Percentiles rank a stretch among this genome's conserved stretches.
Conservation (phyloP, 1,140 invertebrate genomes). For the Hestina assimilis region DNA sequence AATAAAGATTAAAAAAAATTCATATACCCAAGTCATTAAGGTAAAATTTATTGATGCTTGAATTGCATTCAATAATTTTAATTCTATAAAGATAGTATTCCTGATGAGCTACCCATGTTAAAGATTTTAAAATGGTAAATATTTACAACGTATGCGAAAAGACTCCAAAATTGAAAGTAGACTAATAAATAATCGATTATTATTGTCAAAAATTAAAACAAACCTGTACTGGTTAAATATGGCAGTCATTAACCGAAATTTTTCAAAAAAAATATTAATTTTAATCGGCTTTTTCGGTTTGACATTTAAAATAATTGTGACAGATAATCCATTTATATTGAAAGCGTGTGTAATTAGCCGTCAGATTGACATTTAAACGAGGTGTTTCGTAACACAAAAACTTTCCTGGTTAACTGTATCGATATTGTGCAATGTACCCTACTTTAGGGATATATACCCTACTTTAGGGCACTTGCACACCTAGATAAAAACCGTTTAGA, state of each 20-base stretch:
- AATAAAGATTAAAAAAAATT: no score
- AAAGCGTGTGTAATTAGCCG: slow-evolving; percentile 23
- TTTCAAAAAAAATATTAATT: neutral
- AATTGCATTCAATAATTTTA: no score
- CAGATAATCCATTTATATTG: slow-evolving; percentile 25
- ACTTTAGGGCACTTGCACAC: neutral
- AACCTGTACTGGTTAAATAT: neutral
- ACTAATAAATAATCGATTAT: neutral
- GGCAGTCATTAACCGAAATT: neutral
- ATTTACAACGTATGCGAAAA: neutral
- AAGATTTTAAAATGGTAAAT: no score
- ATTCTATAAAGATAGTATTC: no score
- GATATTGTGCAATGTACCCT: slow-evolving; percentile 19
- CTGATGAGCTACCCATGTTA: no score
- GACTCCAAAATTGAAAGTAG: neutral
- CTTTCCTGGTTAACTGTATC: slow-evolving; percentile 31
- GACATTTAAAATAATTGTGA: slow-evolving; percentile 24
- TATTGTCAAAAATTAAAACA: neutral
- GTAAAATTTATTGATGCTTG: no score
- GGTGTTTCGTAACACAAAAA: slow-evolving; percentile 22
- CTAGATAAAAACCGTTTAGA: neutral
- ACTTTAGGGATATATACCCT: no score
- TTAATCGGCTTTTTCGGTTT: neutral
- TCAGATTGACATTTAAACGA: slow-evolving; percentile 31
- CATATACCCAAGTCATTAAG: no score